Evolutionary conservation across 1,140 invertebrate genomes (phyloP).

Genomic region (Calliopsis andreniformis): DNA sequence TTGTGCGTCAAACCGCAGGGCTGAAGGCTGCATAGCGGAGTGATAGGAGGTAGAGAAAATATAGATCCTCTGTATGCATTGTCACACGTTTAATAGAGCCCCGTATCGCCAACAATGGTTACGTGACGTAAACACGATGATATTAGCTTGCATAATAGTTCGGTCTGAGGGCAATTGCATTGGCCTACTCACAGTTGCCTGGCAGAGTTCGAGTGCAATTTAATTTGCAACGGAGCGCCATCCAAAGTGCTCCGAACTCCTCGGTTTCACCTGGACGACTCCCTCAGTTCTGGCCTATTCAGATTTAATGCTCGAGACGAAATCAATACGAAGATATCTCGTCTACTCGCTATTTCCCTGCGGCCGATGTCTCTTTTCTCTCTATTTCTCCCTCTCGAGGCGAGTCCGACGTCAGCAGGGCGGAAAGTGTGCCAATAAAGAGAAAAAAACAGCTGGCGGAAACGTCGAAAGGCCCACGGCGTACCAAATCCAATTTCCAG

Average conservation of each 20-base stretch:
- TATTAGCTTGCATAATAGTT: slow-evolving; percentile 58
- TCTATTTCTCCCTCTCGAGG: slow-evolving; percentile 3
- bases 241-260: slow-evolving; percentile 20
- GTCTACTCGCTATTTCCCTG: slow-evolving; percentile 25
- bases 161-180: slow-evolving; percentile 54
- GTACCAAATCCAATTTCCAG: slow-evolving; percentile 29
- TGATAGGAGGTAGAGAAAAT: too few relatives aligned
- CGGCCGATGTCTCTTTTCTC: neutral
- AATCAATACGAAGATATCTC: slow-evolving; percentile 66
- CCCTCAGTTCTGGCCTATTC: slow-evolving; percentile 45
- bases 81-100: neutral
- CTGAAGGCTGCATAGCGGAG: too few relatives aligned
- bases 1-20: too few relatives aligned
- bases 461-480: neutral
- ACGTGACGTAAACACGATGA: slow-evolving; percentile 41
- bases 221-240: slow-evolving; percentile 49
- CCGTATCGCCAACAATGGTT: slow-evolving; percentile 33
- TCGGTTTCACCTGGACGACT: slow-evolving; percentile 61
- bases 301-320: slow-evolving; percentile 63
- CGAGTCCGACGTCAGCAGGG: slow-evolving; percentile 28
- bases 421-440: slow-evolving; percentile 49
- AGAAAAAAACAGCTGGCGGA: neutral
- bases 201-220: slow-evolving; percentile 44
- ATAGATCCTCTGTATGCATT: neutral
- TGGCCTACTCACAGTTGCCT: slow-evolving; percentile 36